Evolutionary conservation across 2,888 invertebrate species (phyloP).

Genomic region (Sisyra nigra): DNA sequence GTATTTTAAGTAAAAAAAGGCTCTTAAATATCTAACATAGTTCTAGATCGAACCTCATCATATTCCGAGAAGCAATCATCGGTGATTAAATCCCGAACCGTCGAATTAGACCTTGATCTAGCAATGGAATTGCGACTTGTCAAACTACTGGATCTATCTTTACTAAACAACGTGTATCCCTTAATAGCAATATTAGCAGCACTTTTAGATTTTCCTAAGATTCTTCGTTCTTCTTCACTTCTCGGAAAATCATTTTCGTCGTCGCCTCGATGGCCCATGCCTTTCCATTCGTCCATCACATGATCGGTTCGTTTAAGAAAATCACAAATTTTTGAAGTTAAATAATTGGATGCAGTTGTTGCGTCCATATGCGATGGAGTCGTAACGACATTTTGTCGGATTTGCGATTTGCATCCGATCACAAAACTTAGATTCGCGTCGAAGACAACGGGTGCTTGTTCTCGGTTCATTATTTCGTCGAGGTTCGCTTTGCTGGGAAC

Average conservation of each 20-base stretch:
- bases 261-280: slow-evolving; percentile 45
- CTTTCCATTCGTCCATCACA: slow-evolving; percentile 74
- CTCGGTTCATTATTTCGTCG: slow-evolving; percentile 43
- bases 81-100: slow-evolving; percentile 34
- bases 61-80: slow-evolving; percentile 48
- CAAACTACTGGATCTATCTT: slow-evolving; percentile 24
- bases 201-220: slow-evolving; percentile 47
- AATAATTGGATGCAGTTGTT: slow-evolving; percentile 57
- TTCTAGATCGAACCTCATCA: slow-evolving; percentile 38
- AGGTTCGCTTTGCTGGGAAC: slow-evolving; percentile 32
- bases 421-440: slow-evolving; percentile 70
- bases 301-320: slow-evolving; percentile 74
- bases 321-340: slow-evolving; percentile 60
- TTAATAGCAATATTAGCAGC: slow-evolving; percentile 72
- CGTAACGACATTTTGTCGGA: slow-evolving; percentile 47
- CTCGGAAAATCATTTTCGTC: slow-evolving; percentile 23
- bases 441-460: slow-evolving; percentile 63
- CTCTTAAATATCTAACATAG: not conserved
- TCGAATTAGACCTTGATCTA: slow-evolving; percentile 13
- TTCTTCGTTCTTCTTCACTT: slow-evolving; percentile 20
- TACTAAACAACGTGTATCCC: slow-evolving; percentile 55
- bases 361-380: slow-evolving; percentile 62
- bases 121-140: slow-evolving; percentile 3
- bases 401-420: slow-evolving; percentile 54
- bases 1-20: not conserved